Evolutionary conservation across 1,140 invertebrate species (phyloP).

Genomic region (Zophobas morio): DNA sequence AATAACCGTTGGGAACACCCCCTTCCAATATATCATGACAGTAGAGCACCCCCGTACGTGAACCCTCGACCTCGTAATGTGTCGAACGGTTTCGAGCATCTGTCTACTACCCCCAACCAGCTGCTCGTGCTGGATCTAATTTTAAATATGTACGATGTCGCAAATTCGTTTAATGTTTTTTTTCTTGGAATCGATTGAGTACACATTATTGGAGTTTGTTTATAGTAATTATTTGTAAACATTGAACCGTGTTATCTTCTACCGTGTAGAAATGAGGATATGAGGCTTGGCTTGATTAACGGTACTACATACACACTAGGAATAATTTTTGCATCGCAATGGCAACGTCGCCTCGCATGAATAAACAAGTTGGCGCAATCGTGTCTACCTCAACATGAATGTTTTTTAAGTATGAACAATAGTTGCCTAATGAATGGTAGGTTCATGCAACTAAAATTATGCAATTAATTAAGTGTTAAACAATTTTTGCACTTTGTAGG

Average conservation of each 20-base stretch:
- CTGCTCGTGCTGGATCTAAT: constrained; percentile 15
- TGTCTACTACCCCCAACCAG: constrained; percentile 18
- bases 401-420: neutral
- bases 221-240: constrained; percentile 38
- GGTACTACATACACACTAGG: neutral
- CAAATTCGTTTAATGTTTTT: constrained; percentile 12
- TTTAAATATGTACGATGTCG: neutral
- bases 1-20: constrained; percentile 36
- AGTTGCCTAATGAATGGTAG: too few species aligned
- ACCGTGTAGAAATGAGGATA: constrained; percentile 13
- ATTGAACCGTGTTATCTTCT: constrained; percentile 34
- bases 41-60: constrained; percentile 20
- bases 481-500: too few species aligned
- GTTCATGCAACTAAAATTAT: too few species aligned
- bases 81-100: constrained; percentile 18
- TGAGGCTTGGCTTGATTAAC: constrained; percentile 25
- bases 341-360: constrained; percentile 8
- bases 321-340: constrained; percentile 20
- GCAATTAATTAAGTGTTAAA: too few species aligned
- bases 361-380: constrained; percentile 8
- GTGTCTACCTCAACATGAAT: neutral
- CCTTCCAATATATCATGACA: constrained; percentile 17
- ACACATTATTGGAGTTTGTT: constrained; percentile 26
- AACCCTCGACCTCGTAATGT: constrained; percentile 34
- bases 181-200: constrained; percentile 23